phyloP scores from a whole-genome alignment of 2,888 invertebrate species.

The Cerastis leucographa region DNA sequence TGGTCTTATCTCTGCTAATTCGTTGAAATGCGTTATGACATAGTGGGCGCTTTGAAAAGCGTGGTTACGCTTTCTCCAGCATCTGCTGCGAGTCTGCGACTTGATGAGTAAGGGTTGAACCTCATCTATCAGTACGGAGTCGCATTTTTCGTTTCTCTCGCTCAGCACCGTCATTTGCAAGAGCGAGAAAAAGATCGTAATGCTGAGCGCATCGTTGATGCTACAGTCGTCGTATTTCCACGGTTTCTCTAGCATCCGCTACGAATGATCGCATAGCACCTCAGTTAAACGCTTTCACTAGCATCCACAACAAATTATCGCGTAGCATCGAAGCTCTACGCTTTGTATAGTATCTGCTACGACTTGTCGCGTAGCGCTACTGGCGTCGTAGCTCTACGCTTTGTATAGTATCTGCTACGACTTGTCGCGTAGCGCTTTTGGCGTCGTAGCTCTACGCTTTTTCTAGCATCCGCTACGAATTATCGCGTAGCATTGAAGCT shows the following conservation, averaged over 20 bases:
- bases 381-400: neutral
- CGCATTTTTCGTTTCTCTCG: too few species aligned
- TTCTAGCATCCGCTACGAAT: neutral
- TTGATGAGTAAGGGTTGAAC: too few species aligned
- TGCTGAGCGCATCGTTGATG: neutral
- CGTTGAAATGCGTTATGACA: neutral
- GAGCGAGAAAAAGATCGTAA: too few species aligned
- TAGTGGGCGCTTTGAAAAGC: neutral
- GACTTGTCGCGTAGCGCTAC: neutral
- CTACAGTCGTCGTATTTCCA: neutral
- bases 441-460: neutral
- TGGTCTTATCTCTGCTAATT: neutral
- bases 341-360: neutral
- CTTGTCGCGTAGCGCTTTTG: too few species aligned
- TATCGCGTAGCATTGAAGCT: neutral
- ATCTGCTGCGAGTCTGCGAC: too few species aligned
- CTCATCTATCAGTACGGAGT: too few species aligned
- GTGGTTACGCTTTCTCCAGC: too few species aligned
- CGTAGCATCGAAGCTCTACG: too few species aligned
- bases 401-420: neutral
- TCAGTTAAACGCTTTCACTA: too few species aligned
- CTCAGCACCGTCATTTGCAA: too few species aligned
- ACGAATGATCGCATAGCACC: too few species aligned
- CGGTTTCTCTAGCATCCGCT: neutral
- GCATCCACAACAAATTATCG: too few species aligned